A percentile compares a stretch with the other conserved stretches of the same genome.
phyloP scores from a whole-genome alignment of 2,797 vertebrate species.

The Myotis daubentonii region DNA sequence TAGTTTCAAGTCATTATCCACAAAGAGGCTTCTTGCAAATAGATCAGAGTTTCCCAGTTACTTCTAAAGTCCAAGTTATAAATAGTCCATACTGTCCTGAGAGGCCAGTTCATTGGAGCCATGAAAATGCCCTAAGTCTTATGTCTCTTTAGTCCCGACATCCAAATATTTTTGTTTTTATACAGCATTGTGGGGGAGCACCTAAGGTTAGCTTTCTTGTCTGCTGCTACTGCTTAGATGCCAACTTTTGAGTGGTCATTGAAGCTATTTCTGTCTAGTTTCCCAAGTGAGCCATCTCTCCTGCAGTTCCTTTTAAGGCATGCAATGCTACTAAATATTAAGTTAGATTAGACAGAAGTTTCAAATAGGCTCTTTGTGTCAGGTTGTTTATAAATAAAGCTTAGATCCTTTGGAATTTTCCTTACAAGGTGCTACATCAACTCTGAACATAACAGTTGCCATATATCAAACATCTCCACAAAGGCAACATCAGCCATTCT shows the following conservation, averaged over 20 bases:
- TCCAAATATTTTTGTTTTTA: not conserved
- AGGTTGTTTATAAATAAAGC: not conserved
- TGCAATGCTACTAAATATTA: not conserved
- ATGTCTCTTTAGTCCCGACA: not conserved
- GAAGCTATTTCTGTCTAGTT: not conserved
- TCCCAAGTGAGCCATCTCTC: not conserved
- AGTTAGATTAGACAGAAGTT: not conserved
- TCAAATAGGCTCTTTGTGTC: not conserved
- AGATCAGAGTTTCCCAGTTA: not conserved
- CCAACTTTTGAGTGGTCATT: not conserved
- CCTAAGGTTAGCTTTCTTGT: not conserved
- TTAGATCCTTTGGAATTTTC: not conserved
- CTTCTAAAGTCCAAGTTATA: constrained; percentile 14
- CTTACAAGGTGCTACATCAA: not conserved
- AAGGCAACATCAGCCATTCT: not conserved
- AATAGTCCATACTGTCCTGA: not conserved
- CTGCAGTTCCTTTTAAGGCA: not conserved
- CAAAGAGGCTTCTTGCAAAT: not conserved
- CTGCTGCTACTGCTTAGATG: not conserved
- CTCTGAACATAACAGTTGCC: not conserved
- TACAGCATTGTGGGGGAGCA: not conserved
- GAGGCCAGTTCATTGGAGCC: not conserved
- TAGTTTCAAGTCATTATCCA: not conserved
- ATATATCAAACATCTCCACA: not conserved
- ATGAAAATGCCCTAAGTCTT: not conserved